These are phyloP conservation scores for Aphaenogaster floridana DNA, from an alignment of 1,140 invertebrate species.

Conservation along the genomic window DNA sequence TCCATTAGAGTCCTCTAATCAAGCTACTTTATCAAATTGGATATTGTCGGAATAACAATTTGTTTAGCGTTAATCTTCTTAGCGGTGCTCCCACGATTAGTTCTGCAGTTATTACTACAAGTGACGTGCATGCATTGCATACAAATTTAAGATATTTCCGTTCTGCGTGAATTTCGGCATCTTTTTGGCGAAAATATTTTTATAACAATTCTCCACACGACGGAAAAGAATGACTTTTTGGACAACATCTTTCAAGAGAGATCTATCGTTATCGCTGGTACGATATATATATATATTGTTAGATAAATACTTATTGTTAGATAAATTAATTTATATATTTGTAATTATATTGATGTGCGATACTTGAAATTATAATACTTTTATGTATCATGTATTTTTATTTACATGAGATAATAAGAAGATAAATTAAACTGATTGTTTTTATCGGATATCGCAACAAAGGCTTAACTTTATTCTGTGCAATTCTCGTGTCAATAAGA, in stretches of 20 bases:
- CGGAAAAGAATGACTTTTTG: neutral
- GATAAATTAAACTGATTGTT: neutral
- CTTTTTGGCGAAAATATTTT: neutral
- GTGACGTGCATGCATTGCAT: neutral
- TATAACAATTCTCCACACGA: neutral
- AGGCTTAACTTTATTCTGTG: neutral
- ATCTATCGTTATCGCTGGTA: neutral
- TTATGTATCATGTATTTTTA: neutral
- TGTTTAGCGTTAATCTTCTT: slow-evolving; percentile 9
- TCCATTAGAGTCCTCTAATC: neutral
- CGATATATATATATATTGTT: no score
- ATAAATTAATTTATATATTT: neutral
- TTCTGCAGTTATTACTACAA: neutral
- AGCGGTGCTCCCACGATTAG: neutral
- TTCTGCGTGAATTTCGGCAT: neutral
- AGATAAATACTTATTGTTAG: neutral
- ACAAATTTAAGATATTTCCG: neutral
- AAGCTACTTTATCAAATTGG: slow-evolving; percentile 29
- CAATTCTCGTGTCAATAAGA: neutral
- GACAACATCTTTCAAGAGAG: neutral
- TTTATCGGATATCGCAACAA: neutral
- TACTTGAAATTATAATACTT: neutral
- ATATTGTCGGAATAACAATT: slow-evolving; percentile 11
- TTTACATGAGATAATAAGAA: neutral
- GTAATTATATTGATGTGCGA: neutral